Evolutionary conservation across 1,140 invertebrate species (phyloP), one percentile per base, ranked within the genome.

Genomic region (Radopholus similis): DNA sequence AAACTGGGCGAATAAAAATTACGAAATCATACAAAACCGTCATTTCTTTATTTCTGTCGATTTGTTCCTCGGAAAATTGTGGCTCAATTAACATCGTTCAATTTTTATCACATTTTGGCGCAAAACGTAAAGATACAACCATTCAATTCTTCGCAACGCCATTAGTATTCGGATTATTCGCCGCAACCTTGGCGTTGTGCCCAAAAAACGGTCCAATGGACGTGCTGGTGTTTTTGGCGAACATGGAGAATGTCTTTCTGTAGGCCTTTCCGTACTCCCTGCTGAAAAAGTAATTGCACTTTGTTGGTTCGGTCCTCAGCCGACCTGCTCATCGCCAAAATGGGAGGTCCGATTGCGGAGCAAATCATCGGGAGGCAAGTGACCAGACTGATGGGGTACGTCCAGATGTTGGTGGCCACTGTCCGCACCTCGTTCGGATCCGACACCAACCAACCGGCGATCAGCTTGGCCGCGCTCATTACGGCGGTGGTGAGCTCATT

Each of bases 231-330:
- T 2, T 2, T 5, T 13, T 47, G n/a, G n/a, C 26, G n/a, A n/a
- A 23, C 13, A 8, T 5, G n/a, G n/a, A n/a, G 5, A 60, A 44
- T 8, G 57, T 28, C 30, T 37, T 44, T 47, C 40, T 60, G n/a
- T 21, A 60, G 15, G 57, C 37, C 21, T 44, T 60, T 38, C 57
- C 28, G 26, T 60, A 60, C 13, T 60, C 57, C 18, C 21, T 42
- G 44, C 57, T 60, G 18, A 42, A 47, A 35, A 11, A 60, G 23
- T 42, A 60, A 18, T 35, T 1, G 6, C 23, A 30, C 23, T 47
- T 26, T 11, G 23, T 21, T 60, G 40, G 40, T 21, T 42, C 9
- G 30, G 30, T 30, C 34, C 15, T 4, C 23, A 40, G 13, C 35
- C 32, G 40, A 23, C 59, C 32, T 62, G 42, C 34, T 34, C 15